These are phyloP conservation scores for Xestia rhomboidea DNA, from an alignment of 2,888 invertebrate species.

Conservation along the genomic window DNA sequence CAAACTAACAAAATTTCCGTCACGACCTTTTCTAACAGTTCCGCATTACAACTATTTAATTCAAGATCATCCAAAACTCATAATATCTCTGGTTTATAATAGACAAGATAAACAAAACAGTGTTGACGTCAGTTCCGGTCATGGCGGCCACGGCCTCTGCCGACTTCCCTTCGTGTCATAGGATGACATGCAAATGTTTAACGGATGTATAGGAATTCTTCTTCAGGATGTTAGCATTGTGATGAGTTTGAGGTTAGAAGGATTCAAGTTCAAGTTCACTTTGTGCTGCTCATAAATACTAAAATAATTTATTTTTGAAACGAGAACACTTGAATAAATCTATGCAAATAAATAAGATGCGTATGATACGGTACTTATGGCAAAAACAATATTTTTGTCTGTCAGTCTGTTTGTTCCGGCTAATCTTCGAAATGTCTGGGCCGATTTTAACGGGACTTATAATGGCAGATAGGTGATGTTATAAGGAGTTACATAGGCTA, in stretches of 20 bases:
- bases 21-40: slow-evolving; percentile 42
- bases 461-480: no score
- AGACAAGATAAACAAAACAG: slow-evolving; percentile 62
- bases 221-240: slow-evolving; percentile 20
- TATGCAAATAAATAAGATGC: no score
- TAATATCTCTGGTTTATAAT: slow-evolving; percentile 62
- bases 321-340: neutral
- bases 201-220: slow-evolving; percentile 50
- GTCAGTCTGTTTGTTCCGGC: no score
- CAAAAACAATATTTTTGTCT: no score
- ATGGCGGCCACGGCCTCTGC: slow-evolving; percentile 53
- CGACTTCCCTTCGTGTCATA: slow-evolving; percentile 52
- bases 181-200: slow-evolving; percentile 51
- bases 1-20: slow-evolving; percentile 17
- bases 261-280: slow-evolving; percentile 32
- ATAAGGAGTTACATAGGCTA: no score
- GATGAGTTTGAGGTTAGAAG: slow-evolving; percentile 28
- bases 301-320: neutral
- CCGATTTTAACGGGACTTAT: no score
- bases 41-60: slow-evolving; percentile 37
- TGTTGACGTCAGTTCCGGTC: slow-evolving; percentile 60
- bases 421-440: no score
- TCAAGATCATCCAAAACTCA: slow-evolving; percentile 62
- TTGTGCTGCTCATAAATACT: neutral
- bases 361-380: no score